Conservation (phyloP, 1,140 invertebrate species). For the Chionoecetes opilio region DNA sequence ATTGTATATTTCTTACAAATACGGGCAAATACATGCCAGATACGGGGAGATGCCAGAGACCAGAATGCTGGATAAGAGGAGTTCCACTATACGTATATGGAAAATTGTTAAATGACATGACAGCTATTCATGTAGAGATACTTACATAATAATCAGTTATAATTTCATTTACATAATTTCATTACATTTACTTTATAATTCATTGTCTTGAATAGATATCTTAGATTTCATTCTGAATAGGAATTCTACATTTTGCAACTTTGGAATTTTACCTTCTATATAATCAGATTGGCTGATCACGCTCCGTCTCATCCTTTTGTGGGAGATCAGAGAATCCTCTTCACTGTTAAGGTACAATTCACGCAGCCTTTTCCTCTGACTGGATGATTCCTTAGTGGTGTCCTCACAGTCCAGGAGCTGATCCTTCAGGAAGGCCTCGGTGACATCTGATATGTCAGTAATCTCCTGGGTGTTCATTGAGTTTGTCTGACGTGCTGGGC, state of each 20-base stretch:
- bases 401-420: slow-evolving; percentile 39
- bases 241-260: neutral
- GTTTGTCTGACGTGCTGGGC: neutral
- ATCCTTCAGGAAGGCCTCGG: slow-evolving; percentile 66
- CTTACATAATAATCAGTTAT: no score
- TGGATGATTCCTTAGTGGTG: neutral
- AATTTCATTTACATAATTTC: no score
- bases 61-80: no score
- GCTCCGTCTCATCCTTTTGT: neutral
- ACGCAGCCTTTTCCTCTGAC: neutral
- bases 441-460: slow-evolving; percentile 49
- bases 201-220: no score
- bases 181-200: no score
- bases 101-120: no score
- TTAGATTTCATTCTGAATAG: no score
- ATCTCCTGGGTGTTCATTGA: slow-evolving; percentile 40
- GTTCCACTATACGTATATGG: no score
- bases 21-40: no score
- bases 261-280: neutral
- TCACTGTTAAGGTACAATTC: neutral
- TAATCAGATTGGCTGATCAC: neutral
- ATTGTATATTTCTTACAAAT: no score
- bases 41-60: no score
- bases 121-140: no score
- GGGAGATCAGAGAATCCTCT: neutral